phyloP scores from a whole-genome alignment of 2,113 vertebrate species.

The Lagopus muta region DNA sequence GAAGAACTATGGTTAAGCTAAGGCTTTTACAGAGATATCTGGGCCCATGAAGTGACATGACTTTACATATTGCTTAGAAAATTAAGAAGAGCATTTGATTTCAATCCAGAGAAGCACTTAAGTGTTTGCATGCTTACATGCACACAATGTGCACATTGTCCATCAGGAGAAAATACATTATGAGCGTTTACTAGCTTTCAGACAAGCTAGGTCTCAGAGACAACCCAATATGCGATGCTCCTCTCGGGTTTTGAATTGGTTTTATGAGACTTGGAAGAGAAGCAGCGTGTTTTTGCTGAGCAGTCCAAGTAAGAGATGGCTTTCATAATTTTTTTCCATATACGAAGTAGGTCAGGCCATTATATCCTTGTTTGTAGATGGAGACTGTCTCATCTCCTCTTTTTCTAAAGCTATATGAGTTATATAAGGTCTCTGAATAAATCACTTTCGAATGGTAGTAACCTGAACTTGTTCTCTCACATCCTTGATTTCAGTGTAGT shows the following conservation, averaged over 20 bases:
- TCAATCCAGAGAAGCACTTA: background rate
- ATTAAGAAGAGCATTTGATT: background rate
- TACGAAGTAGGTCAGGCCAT: background rate
- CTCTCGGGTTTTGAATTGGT: background rate
- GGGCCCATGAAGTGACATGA: background rate
- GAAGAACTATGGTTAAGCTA: background rate
- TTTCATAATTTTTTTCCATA: background rate
- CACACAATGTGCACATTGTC: background rate
- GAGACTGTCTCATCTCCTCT: background rate
- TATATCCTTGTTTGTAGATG: background rate
- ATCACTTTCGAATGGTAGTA: background rate
- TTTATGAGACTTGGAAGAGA: background rate
- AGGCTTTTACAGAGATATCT: background rate
- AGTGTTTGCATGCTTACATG: background rate
- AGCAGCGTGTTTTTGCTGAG: background rate
- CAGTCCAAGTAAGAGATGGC: background rate
- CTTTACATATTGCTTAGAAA: background rate
- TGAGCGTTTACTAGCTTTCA: background rate
- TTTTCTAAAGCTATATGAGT: background rate
- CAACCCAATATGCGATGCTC: background rate
- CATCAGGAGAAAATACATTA: background rate
- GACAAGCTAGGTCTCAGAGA: background rate
- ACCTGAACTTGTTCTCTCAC: background rate
- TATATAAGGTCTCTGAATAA: background rate
- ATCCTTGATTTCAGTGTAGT: background rate